Conservation (phyloP, 2,888 invertebrate genomes). For the Drosophila buzzatii region DNA sequence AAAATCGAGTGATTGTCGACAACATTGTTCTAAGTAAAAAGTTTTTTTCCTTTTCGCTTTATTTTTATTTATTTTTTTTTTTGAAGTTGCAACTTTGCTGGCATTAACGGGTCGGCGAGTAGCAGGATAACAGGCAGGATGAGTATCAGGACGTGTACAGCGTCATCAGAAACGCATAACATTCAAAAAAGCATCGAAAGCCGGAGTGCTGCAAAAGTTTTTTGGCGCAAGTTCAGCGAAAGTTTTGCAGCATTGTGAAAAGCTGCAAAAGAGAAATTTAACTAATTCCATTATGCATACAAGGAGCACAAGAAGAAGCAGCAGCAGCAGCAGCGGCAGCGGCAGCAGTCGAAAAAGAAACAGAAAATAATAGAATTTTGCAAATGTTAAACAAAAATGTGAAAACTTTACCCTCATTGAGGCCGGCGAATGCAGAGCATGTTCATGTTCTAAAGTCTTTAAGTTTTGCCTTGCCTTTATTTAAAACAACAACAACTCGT, state of each 20-base stretch:
- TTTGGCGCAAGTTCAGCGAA: constrained; percentile 64
- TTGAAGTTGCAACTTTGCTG: constrained; percentile 59
- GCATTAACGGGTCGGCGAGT: constrained; percentile 51
- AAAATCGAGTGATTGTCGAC: constrained; percentile 70
- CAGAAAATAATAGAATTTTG: constrained; percentile 39
- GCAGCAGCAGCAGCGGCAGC: background rate
- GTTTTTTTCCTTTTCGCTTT: constrained; percentile 37
- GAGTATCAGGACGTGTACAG: constrained; percentile 33
- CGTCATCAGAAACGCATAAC: constrained; percentile 80
- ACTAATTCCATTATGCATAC: constrained; percentile 79
- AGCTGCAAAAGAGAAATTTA: constrained; percentile 70
- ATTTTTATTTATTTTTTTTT: background rate
- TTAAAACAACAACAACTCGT: constrained; percentile 44
- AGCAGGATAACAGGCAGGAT: constrained; percentile 5
- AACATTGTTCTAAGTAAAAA: constrained; percentile 74
- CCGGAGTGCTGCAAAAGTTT: constrained; percentile 45
- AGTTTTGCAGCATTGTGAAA: constrained; percentile 50
- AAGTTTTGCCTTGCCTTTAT: constrained; percentile 56
- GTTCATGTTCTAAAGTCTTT: constrained; percentile 43
- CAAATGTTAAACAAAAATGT: constrained; percentile 77
- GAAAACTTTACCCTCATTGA: constrained; percentile 73
- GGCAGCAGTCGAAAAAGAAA: constrained; percentile 13
- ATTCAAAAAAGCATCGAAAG: constrained; percentile 52
- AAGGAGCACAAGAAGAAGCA: constrained; percentile 26
- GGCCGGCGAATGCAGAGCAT: constrained; percentile 23